Percentiles rank a stretch among this genome's conserved stretches.
Evolutionary conservation across 2,888 invertebrate species (phyloP).

Genomic region (Pollenia angustigena): DNA sequence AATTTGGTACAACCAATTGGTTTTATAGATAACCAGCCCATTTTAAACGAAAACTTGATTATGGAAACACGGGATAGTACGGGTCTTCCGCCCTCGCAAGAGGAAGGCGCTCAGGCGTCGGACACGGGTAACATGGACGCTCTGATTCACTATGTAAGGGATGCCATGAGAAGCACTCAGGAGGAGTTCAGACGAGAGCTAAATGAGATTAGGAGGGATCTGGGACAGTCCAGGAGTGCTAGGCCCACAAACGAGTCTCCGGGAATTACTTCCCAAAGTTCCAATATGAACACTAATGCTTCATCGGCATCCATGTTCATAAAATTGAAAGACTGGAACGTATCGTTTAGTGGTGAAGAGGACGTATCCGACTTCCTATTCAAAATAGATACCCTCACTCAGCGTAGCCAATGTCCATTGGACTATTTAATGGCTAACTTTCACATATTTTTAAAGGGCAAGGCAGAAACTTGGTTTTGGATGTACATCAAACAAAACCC

Average conservation of each 20-base stretch:
- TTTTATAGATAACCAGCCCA: too few relatives aligned
- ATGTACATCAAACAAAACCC: neutral
- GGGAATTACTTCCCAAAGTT: too few relatives aligned
- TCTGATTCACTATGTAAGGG: neutral
- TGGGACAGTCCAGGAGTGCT: neutral
- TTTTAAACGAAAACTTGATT: too few relatives aligned
- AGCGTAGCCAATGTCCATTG: neutral
- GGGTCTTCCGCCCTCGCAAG: neutral
- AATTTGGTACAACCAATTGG: too few relatives aligned
- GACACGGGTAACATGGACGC: neutral
- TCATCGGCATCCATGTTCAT: too few relatives aligned
- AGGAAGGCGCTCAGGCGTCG: neutral
- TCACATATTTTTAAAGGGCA: slow-evolving; percentile 1
- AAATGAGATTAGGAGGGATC: neutral
- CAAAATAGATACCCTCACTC: slow-evolving; percentile 1
- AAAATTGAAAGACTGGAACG: too few relatives aligned
- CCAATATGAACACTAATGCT: too few relatives aligned
- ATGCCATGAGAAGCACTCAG: slow-evolving; percentile 1
- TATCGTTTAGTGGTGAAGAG: too few relatives aligned
- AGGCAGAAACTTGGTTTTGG: slow-evolving; percentile 16
- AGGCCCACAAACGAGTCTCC: neutral
- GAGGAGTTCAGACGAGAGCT: slow-evolving; percentile 3
- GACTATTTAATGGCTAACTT: slow-evolving; percentile 1
- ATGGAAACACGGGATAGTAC: neutral
- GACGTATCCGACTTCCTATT: too few relatives aligned